Evolutionary conservation across 1,140 invertebrate genomes (phyloP), one percentile per base, ranked within the genome.

Genomic region (Drosophila willistoni): DNA sequence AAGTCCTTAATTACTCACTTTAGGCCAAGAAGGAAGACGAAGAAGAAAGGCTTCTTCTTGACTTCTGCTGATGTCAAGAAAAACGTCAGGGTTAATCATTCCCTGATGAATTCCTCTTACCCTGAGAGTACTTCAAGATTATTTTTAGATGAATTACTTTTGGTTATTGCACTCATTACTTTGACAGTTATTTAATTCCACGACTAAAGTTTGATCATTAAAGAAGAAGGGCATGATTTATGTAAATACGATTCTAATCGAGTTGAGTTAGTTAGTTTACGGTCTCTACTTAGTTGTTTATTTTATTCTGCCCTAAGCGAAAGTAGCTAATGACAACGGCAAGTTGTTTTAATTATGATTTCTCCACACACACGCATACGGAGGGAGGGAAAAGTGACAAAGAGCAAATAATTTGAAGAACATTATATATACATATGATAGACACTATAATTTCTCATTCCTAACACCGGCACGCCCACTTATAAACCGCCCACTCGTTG

Each of bases 161-260:
- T 29, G 7, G 29, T 29, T 29, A 29, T 29, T 29, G 29, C 29
- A 29, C 29, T 29, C 29, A 29, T 29, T 29, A 29, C 29, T 29
- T 29, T 29, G 29, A 29, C 29, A 29, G 29, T 29, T 29, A 29
- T 29, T 29, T 29, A 6, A 29, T 29, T 29, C 5, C 29, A 29
- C 5, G 29, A 66, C 69, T 77, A 73, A 84, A 78, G 71, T 85
- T 78, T 81, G 71, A 81, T 86, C 71, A 86, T 86, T 86, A 78
- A 86, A 72, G 81, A 86, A 72, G 81, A 69, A 72, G 64, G 71
- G 75, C 76, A 83, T 61, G 69, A 79, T 81, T 85, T 29, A 29
- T 29, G 29, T 29, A 29, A 74, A 71, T 19, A 62, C 56, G 62
- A 63, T 75, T 56, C 29, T 14, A 19, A 12, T 10, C 19, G 61